Evolutionary conservation across 1,140 invertebrate genomes (phyloP).

Genomic region (Drosophila mauritiana): DNA sequence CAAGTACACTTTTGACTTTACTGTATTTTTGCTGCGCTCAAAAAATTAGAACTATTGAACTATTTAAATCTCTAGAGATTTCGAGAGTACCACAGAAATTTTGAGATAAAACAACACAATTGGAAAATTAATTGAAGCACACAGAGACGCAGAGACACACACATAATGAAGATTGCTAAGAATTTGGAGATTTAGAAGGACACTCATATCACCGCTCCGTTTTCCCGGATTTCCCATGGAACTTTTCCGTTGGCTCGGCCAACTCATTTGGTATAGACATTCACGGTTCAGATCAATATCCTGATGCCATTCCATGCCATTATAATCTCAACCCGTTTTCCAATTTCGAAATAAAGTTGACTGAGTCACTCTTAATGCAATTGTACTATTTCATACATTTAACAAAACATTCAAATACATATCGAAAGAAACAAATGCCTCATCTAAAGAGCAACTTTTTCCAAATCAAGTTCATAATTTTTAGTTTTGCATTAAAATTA

Average conservation of each 20-base stretch:
- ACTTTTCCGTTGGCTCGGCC: slow-evolving; percentile 1
- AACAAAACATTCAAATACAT: no score
- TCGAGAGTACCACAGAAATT: not conserved
- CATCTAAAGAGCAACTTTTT: no score
- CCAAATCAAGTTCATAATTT: not conserved
- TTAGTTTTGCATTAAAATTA: not conserved
- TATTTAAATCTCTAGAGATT: not conserved
- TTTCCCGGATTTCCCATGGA: not conserved
- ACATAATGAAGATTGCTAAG: not conserved
- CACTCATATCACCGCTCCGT: slow-evolving; percentile 2
- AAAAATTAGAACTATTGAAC: not conserved
- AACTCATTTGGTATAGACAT: slow-evolving; percentile 7
- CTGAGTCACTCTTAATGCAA: not conserved
- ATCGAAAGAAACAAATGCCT: no score
- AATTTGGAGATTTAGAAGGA: slow-evolving; percentile 3
- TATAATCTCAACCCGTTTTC: not conserved
- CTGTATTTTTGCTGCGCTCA: not conserved
- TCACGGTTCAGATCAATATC: slow-evolving; percentile 8
- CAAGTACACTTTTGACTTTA: no score
- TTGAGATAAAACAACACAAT: not conserved
- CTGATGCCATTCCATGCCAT: slow-evolving; percentile 5
- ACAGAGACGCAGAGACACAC: slow-evolving; percentile 12
- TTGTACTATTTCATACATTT: not conserved
- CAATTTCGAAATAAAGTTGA: not conserved
- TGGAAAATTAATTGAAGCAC: not conserved